Evolutionary conservation across 2,113 vertebrate genomes (phyloP).

Genomic region (Pampusana beccarii): DNA sequence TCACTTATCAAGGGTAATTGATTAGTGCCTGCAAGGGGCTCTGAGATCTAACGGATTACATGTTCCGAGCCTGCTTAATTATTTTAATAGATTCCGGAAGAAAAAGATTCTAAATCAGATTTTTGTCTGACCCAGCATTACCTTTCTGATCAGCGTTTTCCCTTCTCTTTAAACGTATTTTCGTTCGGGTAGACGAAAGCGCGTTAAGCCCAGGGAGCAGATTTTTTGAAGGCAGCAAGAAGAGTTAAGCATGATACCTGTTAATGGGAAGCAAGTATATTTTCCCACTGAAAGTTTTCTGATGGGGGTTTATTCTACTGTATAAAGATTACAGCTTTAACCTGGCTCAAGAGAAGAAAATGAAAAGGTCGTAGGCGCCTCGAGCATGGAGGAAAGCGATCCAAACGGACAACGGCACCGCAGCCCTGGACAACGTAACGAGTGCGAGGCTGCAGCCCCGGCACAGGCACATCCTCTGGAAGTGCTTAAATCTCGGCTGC

Average conservation of each 20-base stretch:
- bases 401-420: background rate
- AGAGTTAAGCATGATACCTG: background rate
- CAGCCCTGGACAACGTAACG: accelerated
- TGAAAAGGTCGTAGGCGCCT: background rate
- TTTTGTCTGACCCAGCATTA: background rate
- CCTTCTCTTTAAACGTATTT: background rate
- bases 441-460: background rate
- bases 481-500: background rate
- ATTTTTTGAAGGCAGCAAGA: background rate
- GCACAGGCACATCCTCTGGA: background rate
- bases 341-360: background rate
- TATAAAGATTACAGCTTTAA: background rate
- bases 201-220: background rate
- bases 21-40: background rate
- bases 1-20: slow-evolving; percentile 29
- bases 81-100: background rate
- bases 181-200: background rate
- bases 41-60: background rate
- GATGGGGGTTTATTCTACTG: background rate
- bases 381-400: background rate
- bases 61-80: background rate
- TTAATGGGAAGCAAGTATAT: background rate
- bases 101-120: background rate
- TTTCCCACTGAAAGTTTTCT: background rate
- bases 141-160: background rate